These are phyloP conservation scores for Montipora efflorescens DNA, from an alignment of 64 coral and sea anemone genomes.

Conservation along the genomic window DNA sequence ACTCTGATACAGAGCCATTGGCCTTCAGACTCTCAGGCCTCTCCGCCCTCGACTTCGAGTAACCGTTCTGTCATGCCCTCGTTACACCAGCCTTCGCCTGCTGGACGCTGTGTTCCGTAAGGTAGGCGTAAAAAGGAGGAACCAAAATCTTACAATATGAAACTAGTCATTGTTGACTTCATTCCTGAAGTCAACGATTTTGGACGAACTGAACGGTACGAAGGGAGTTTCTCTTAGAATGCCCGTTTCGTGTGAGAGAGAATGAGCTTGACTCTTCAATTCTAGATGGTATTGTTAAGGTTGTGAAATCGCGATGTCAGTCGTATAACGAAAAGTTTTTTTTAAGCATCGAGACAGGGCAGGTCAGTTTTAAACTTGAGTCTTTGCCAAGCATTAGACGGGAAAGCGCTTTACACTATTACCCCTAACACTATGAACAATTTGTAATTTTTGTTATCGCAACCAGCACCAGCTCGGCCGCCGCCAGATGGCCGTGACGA, in stretches of 20 bases:
- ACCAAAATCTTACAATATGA: conserved; percentile 47
- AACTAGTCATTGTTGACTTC: conserved; percentile 43
- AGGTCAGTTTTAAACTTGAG: conserved; percentile 36
- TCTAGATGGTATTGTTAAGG: neutral
- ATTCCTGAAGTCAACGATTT: conserved; percentile 22
- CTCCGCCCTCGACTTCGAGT: neutral
- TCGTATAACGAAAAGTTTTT: neutral
- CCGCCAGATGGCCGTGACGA: conserved; percentile 7
- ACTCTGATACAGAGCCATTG: neutral
- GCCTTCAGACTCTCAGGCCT: neutral
- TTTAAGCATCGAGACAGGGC: conserved; percentile 41
- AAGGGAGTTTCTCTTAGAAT: conserved; percentile 9
- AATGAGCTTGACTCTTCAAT: conserved; percentile 24
- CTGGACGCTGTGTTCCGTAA: conserved; percentile 10
- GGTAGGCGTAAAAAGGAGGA: conserved; percentile 17
- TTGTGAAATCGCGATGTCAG: conserved; percentile 40
- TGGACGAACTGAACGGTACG: neutral
- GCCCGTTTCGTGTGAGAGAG: conserved; percentile 10
- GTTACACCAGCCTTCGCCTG: conserved; percentile 18
- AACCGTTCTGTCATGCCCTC: conserved; percentile 12
- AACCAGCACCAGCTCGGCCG: conserved; percentile 7
- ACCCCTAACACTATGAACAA: conserved; percentile 46
- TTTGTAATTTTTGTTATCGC: conserved; percentile 43
- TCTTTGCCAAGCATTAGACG: conserved; percentile 29
- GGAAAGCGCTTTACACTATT: conserved; percentile 21